A percentile compares a stretch with the other conserved stretches of the same genome.
Evolutionary conservation across 2,113 vertebrate species (phyloP).

Genomic region (Pteronura brasiliensis): DNA sequence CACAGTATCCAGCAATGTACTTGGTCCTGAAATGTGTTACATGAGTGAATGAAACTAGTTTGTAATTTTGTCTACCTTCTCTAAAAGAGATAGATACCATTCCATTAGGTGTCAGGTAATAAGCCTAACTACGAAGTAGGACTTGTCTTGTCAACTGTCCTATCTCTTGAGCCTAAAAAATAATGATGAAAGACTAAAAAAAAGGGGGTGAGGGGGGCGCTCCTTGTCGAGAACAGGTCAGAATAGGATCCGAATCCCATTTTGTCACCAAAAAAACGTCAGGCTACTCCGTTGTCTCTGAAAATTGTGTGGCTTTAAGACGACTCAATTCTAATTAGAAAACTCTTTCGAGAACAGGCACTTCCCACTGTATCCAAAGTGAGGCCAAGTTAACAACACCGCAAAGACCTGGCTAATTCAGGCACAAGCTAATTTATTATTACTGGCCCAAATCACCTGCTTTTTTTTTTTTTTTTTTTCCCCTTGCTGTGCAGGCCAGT

Average conservation of each 20-base stretch:
- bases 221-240: not conserved
- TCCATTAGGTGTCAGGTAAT: not conserved
- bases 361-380: constrained; percentile 19
- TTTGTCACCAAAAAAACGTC: not conserved
- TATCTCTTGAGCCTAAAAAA: not conserved
- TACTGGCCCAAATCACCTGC: constrained; percentile 28
- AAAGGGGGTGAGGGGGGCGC: rapidly evolving
- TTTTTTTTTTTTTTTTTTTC: not conserved
- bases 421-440: constrained; percentile 45
- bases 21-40: not conserved
- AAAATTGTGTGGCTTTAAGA: constrained; percentile 2
- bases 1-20: not conserved
- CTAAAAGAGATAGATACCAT: not conserved
- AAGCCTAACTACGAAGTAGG: not conserved
- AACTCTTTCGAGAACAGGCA: not conserved
- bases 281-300: not conserved
- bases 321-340: not conserved
- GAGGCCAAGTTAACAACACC: constrained; percentile 43
- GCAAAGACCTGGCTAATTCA: constrained; percentile 23
- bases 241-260: not conserved
- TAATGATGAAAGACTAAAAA: not conserved
- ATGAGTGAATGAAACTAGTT: not conserved
- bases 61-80: not conserved
- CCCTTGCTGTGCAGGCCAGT: not conserved
- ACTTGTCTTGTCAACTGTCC: not conserved